Base-by-base conservation (phyloP, 2,113 vertebrate genomes). In the Psilopogon haemacephalus region DNA sequence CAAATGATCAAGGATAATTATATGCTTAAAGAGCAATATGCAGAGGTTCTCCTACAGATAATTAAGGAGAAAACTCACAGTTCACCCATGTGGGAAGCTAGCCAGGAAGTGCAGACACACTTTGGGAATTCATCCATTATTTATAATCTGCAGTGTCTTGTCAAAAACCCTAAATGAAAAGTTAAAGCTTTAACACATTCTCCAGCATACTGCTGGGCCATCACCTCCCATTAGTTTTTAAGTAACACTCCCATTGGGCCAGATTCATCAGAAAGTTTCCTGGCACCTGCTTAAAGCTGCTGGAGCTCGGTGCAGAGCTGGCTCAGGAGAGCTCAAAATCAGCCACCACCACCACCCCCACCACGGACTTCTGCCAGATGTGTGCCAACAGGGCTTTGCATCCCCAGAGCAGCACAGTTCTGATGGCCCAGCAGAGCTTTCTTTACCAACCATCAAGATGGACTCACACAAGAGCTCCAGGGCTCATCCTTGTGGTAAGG, bases 1-100 rank as follows among this genome's bases (percentile, higher is more conserved):
- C 84, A 96, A 96, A 97, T 96, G 96, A 97, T 93, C 93, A 84
- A 92, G 96, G 93, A 94, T 97, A 97, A 97, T 97, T 96, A 96
- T 96, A 96, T 96, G 94, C 94, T 93, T 95, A 95, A 95, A 87
- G 54, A 96, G 74, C 94, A 96, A 97, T 97, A 97, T 95, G 95
- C 88, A 96, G 95, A 96, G 85, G 95, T 84, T 92, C 86, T 92
- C 94, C 94, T 95, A 88, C 72, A 90, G 95, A 97, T 96, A 97
- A 97, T 97, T 96, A 91, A 90, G 92, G 96, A 79, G 76, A 82
- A 86, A 95, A 88, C 84, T 97, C 95, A 96, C 94, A 86, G 96
- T 81, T 94, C 87, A 74, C 85, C 82, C 69, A 82, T 79, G 80
- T 95, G 95, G 96, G 94, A 97, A 95, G 65, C 68, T 71, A 95